These are phyloP conservation scores for Brenthis hecate DNA, from an alignment of 2,888 invertebrate species.

Conservation along the genomic window DNA sequence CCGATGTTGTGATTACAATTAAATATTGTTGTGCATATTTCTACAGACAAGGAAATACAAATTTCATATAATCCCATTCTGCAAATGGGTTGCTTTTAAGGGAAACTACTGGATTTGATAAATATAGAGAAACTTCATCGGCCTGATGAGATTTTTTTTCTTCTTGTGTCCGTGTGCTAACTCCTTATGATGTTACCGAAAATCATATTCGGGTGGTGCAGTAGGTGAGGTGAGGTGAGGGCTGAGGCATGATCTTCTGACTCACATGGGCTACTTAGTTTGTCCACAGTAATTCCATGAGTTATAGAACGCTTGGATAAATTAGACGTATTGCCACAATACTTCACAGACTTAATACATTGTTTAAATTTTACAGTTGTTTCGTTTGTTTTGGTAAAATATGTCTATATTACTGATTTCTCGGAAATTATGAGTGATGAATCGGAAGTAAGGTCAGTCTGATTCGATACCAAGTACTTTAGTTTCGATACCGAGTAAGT, in stretches of 20 bases:
- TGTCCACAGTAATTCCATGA: too few species aligned
- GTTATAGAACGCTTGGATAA: too few species aligned
- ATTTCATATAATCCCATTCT: constrained; percentile 42
- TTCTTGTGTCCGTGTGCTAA: constrained; percentile 38
- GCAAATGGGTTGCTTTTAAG: constrained; percentile 19
- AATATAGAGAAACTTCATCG: constrained; percentile 22
- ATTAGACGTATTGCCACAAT: too few species aligned
- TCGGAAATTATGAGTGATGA: background rate
- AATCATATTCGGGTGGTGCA: constrained; percentile 44
- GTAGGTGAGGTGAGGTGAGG: constrained; percentile 3
- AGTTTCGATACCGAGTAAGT: constrained; percentile 40
- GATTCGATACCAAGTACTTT: constrained; percentile 39
- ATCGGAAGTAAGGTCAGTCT: background rate
- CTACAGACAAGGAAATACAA: constrained; percentile 45
- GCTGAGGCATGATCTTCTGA: constrained; percentile 43
- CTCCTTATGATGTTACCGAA: constrained; percentile 49
- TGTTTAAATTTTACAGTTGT: constrained; percentile 28
- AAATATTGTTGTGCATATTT: constrained; percentile 49
- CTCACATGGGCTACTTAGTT: constrained; percentile 33
- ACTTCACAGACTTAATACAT: constrained; percentile 23
- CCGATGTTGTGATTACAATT: constrained; percentile 49
- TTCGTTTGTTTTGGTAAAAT: constrained; percentile 30
- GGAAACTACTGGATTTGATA: constrained; percentile 16
- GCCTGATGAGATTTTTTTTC: constrained; percentile 10
- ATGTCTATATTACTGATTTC: constrained; percentile 18